Evolutionary conservation across 2,797 vertebrate genomes (phyloP).

Genomic region (Nasua narica): DNA sequence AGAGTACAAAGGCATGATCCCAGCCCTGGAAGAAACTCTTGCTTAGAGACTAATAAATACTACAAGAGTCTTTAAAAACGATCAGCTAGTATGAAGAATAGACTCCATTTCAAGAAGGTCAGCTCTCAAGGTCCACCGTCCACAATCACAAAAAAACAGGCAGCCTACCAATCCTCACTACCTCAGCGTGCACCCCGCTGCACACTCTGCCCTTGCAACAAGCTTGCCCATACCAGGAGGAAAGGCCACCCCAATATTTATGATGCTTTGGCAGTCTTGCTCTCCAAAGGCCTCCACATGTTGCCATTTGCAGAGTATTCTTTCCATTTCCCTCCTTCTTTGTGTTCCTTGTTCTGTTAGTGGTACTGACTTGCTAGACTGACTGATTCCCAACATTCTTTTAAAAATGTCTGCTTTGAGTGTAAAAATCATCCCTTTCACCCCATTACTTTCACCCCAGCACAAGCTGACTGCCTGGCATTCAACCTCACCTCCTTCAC

Average conservation of each 20-base stretch:
- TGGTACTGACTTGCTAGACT: not conserved
- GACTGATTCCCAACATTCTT: not conserved
- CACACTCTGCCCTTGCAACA: not conserved
- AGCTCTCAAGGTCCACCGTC: not conserved
- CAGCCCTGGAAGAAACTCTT: not conserved
- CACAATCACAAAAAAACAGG: not conserved
- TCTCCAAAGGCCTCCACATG: not conserved
- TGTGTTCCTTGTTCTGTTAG: not conserved
- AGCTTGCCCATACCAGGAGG: not conserved
- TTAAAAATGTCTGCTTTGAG: not conserved
- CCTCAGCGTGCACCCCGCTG: not conserved
- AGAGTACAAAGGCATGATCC: not conserved
- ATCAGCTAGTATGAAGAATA: not conserved
- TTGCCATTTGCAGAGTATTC: not conserved
- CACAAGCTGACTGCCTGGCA: too few species aligned
- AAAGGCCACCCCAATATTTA: not conserved
- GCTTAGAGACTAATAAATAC: not conserved
- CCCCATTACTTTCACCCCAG: not conserved
- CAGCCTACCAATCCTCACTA: not conserved
- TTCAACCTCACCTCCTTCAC: not conserved
- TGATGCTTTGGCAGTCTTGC: not conserved
- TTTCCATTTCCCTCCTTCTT: not conserved
- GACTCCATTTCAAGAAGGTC: not conserved
- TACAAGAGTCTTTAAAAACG: not conserved
- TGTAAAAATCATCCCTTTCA: not conserved